Evolutionary conservation across 2,797 vertebrate species (phyloP).

Genomic region (Momotus momota): DNA sequence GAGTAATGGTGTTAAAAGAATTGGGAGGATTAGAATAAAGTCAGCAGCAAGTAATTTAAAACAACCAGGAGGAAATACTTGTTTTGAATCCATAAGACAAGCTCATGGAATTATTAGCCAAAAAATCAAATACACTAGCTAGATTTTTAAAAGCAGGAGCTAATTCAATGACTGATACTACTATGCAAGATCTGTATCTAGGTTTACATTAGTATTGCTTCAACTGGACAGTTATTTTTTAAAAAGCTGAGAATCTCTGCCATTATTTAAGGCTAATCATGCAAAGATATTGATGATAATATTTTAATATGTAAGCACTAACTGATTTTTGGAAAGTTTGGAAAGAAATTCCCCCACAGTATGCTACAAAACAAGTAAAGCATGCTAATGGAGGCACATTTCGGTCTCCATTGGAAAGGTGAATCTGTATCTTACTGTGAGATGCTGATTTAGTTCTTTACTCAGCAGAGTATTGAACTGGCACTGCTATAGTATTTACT

Average conservation of each 20-base stretch:
- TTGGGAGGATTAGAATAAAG: background rate
- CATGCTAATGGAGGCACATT: background rate
- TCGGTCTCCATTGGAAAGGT: background rate
- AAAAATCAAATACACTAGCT: background rate
- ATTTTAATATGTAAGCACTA: background rate
- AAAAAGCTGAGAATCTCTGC: background rate
- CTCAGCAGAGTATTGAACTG: background rate
- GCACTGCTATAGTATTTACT: background rate
- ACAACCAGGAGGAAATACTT: background rate
- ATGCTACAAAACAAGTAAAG: background rate
- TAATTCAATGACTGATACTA: background rate
- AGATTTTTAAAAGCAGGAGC: background rate
- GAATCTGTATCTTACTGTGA: background rate
- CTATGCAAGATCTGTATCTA: background rate
- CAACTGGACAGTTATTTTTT: background rate
- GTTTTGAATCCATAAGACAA: background rate
- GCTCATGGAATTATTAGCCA: background rate
- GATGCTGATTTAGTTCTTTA: background rate
- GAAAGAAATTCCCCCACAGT: background rate
- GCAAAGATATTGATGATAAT: background rate
- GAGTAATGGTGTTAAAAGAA: background rate
- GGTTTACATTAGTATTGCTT: background rate
- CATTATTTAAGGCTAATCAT: background rate
- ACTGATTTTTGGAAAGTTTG: background rate
- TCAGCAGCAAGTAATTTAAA: background rate